phyloP scores from a whole-genome alignment of 2,113 vertebrate genomes.

The Coracopsis vasa region DNA sequence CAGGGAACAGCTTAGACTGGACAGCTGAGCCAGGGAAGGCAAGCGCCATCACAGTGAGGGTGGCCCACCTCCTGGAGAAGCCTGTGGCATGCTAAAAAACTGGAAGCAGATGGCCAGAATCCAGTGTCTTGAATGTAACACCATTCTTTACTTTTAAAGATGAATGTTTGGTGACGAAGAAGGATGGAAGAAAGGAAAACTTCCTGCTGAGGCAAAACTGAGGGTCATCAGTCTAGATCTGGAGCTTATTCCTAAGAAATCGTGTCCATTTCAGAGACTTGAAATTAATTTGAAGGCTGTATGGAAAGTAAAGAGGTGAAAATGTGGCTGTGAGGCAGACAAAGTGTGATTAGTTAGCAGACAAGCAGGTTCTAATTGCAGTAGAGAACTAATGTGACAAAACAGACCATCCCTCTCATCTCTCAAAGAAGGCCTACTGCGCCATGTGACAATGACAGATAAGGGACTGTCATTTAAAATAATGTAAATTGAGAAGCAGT shows the following conservation, averaged over 20 bases:
- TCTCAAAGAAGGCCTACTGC: background rate
- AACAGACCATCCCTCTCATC: background rate
- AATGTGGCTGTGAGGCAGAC: background rate
- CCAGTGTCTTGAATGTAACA: background rate
- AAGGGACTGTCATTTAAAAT: background rate
- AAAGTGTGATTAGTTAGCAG: background rate
- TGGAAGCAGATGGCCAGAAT: background rate
- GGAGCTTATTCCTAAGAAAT: background rate
- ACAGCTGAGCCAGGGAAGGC: background rate
- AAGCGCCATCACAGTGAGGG: background rate
- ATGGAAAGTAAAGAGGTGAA: background rate
- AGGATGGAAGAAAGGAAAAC: background rate
- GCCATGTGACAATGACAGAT: background rate
- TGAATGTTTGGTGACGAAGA: background rate
- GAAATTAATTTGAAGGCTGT: background rate
- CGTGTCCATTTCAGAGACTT: background rate
- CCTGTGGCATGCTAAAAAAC: background rate
- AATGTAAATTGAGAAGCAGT: background rate
- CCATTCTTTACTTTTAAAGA: background rate
- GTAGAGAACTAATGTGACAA: background rate
- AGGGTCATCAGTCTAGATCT: background rate
- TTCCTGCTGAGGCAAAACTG: background rate
- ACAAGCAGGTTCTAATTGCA: conserved; percentile 8
- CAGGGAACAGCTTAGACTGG: background rate
- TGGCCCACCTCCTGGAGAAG: background rate